Conservation (phyloP, 2,888 invertebrate species). For the Busseola fusca region DNA sequence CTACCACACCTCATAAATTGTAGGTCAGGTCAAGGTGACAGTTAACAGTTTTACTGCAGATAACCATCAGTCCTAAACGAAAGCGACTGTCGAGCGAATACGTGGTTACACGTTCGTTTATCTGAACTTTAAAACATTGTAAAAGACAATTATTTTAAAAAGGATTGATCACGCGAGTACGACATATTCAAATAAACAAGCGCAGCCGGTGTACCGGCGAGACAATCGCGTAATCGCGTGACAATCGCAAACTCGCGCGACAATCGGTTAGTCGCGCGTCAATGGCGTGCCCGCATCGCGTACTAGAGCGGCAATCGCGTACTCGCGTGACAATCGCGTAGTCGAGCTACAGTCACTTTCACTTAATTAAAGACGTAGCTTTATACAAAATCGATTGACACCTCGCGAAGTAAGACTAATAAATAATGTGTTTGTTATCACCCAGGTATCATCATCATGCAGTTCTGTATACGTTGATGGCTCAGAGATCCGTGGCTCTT, state of each 20-base stretch:
- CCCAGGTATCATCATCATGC: constrained; percentile 98
- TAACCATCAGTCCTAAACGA: background rate
- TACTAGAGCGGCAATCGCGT: background rate
- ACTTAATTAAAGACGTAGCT: background rate
- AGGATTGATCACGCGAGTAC: background rate
- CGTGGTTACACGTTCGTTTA: background rate
- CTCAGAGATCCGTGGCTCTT: constrained; percentile 97
- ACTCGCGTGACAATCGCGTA: background rate
- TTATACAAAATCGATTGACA: background rate
- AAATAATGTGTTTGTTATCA: background rate
- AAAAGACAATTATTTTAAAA: background rate
- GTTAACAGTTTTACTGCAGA: background rate
- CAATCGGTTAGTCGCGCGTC: background rate
- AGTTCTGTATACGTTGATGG: constrained; percentile 99
- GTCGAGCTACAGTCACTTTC: background rate
- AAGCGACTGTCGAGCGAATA: background rate
- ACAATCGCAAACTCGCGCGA: background rate
- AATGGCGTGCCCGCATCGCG: background rate
- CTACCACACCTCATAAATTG: background rate
- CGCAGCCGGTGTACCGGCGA: background rate
- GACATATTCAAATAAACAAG: background rate
- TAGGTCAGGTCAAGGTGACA: background rate
- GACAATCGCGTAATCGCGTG: background rate
- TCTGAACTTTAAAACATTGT: background rate
- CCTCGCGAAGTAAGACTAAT: background rate